These are phyloP conservation scores for Chaenodraco wilsoni DNA, from an alignment of 2,797 vertebrate genomes.

Conservation along the genomic window DNA sequence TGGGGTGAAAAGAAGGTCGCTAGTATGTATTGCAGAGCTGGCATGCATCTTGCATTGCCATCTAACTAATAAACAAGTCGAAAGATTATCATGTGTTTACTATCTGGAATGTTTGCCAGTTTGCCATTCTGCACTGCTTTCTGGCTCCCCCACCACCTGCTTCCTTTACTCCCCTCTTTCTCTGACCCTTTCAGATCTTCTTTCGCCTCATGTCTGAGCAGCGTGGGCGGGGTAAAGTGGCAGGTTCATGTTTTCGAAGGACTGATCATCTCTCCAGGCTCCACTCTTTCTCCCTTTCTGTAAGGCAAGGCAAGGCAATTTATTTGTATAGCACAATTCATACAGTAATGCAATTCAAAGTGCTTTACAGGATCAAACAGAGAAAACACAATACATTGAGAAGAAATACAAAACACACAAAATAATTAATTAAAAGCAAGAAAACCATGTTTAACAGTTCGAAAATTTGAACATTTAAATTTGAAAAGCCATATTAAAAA, in stretches of 20 bases:
- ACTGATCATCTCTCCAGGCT: slow-evolving; percentile 44
- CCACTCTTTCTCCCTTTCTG: slow-evolving; percentile 46
- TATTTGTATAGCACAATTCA: too few species aligned
- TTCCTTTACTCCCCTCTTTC: slow-evolving; percentile 15
- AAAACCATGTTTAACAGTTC: too few species aligned
- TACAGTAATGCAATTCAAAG: too few species aligned
- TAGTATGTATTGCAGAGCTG: slow-evolving; percentile 26
- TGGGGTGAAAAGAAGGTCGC: slow-evolving; percentile 36
- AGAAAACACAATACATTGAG: too few species aligned
- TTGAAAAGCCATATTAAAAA: too few species aligned
- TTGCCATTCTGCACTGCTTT: slow-evolving; percentile 35
- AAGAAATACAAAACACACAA: too few species aligned
- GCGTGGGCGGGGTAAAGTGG: slow-evolving; percentile 19
- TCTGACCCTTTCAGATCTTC: slow-evolving; percentile 8
- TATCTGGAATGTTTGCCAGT: slow-evolving; percentile 67
- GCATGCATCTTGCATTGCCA: slow-evolving; percentile 44
- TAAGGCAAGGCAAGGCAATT: too few species aligned
- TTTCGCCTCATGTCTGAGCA: slow-evolving; percentile 1
- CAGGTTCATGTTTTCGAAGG: slow-evolving; percentile 26
- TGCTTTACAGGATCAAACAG: too few species aligned
- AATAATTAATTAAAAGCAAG: too few species aligned
- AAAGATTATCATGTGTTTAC: slow-evolving; percentile 83
- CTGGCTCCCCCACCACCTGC: slow-evolving; percentile 20
- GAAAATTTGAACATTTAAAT: too few species aligned
- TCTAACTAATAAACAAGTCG: slow-evolving; percentile 81